These are phyloP conservation scores for Sapayoa aenigma DNA, from an alignment of 2,113 vertebrate genomes.

Conservation along the genomic window DNA sequence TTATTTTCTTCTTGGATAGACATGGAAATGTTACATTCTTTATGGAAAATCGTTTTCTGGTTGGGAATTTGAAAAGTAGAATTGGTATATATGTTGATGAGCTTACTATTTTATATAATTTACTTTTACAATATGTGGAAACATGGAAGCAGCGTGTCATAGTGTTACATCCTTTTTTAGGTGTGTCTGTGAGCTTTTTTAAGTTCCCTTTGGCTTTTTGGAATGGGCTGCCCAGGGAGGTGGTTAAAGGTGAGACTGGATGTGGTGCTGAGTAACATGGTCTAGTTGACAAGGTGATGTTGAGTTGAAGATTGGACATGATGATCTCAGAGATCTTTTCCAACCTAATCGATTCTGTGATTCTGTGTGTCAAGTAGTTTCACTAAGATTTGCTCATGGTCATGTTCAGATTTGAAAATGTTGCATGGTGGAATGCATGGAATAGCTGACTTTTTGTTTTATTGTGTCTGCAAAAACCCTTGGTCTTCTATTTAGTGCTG, in stretches of 20 bases:
- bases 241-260: not conserved
- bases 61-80: not conserved
- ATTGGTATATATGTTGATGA: not conserved
- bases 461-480: not conserved
- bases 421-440: not conserved
- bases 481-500: not conserved
- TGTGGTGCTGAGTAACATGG: accelerated
- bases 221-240: too few species aligned
- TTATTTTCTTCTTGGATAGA: not conserved
- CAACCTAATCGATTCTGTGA: not conserved
- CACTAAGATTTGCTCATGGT: not conserved
- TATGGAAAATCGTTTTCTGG: not conserved
- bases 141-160: not conserved
- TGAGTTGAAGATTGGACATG: not conserved
- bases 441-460: not conserved
- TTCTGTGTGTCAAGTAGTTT: not conserved
- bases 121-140: not conserved
- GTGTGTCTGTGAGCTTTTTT: not conserved
- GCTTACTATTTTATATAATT: not conserved
- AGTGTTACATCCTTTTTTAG: not conserved
- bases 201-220: not conserved
- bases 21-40: not conserved
- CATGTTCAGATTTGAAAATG: not conserved
- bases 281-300: not conserved
- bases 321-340: not conserved